These are phyloP conservation scores for Pelusios castaneus DNA, from an alignment of 2,113 vertebrate genomes.

Conservation along the genomic window DNA sequence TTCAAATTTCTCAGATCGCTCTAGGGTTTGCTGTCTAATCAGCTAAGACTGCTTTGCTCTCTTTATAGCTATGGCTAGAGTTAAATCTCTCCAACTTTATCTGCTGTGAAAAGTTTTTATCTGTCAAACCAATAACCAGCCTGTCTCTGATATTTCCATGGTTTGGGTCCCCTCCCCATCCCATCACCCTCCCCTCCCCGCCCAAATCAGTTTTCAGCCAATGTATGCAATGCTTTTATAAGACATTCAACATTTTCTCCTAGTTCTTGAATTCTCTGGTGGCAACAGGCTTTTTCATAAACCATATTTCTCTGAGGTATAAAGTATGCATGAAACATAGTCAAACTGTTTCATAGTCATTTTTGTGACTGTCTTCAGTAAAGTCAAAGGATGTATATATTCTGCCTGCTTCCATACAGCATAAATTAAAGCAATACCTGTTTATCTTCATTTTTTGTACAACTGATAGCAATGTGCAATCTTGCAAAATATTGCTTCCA, in stretches of 20 bases:
- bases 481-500: background rate
- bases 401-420: background rate
- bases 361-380: background rate
- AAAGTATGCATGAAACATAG: background rate
- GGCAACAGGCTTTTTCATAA: background rate
- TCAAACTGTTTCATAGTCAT: background rate
- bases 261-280: background rate
- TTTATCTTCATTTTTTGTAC: background rate
- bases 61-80: background rate
- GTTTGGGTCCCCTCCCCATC: background rate
- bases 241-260: background rate
- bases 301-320: background rate
- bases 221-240: background rate
- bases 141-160: background rate
- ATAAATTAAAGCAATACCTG: background rate
- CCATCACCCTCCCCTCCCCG: too few species aligned
- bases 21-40: background rate
- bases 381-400: background rate
- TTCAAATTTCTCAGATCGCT: background rate
- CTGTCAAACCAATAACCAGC: background rate
- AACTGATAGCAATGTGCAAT: background rate
- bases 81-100: background rate
- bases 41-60: background rate
- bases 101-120: background rate
- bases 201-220: background rate